Evolutionary conservation across 2,797 vertebrate genomes (phyloP), one percentile per base, ranked within the genome.

Genomic region (Prionace glauca): DNA sequence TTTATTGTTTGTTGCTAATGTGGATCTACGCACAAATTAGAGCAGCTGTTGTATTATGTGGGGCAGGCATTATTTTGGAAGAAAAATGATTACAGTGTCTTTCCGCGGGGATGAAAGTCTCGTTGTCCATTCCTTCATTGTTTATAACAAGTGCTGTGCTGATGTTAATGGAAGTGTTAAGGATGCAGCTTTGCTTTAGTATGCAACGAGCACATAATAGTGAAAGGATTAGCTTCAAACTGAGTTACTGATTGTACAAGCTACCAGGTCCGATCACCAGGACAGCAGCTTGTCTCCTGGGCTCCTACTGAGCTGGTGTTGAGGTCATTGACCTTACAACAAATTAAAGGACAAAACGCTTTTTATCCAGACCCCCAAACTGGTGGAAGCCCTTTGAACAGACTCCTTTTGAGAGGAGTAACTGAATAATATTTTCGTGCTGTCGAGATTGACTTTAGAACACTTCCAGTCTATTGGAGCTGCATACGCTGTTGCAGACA

Each of bases 261-360:
- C 79, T 95, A 95, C 96, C 95, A 96, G 95, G 95, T 95, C 96
- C 96, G 96, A 94, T 95, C 95, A 95, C 95, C 95, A 94, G 95
- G 96, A 95, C 71, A 95, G 93, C 93, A 96, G 96, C 95, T 95
- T 60, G 93, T 45, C 96, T 96, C 95, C 96, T 96, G 95, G 14
- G 95, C 95, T 96, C 96, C 96, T 90, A 96, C 96, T 95, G 96
- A 95, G 96, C 95, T 45, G 86, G 96, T 94, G 95, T 96, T 96
- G 96, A 96, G 96, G 96, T 97, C 96, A 96, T 7, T 95, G 96
- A 96, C 96, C 96, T 96, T 96, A 96, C 96, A 96, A 96, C 84
- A 96, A 96, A 97, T 96, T 96, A 96, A 97, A 96, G 96, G 96
- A 96, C 96, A 96, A 96, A 96, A 95, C 95, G 95, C 69, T 96